These are phyloP conservation scores for Heteromormyrus szaboi DNA, from an alignment of 2,797 vertebrate species.

Conservation along the genomic window DNA sequence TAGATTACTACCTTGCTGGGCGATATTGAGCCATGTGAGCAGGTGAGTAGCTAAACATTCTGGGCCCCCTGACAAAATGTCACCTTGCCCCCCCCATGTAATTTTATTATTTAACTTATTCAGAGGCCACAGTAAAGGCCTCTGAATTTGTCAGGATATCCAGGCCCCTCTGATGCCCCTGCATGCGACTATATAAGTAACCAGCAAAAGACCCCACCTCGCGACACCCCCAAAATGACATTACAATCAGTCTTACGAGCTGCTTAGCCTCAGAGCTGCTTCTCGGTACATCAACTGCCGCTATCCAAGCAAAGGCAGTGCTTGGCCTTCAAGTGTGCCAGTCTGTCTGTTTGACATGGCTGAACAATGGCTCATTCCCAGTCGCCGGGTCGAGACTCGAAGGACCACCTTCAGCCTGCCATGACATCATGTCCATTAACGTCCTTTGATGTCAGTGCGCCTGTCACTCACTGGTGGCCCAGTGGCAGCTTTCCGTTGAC, in stretches of 20 bases:
- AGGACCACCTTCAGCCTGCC: constrained; percentile 2
- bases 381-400: constrained; percentile 9
- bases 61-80: not conserved
- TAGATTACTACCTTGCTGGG: not conserved
- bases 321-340: constrained; percentile 14
- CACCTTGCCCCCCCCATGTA: not conserved
- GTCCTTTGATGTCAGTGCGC: constrained; percentile 37
- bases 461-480: constrained; percentile 36
- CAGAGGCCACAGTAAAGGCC: not conserved
- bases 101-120: no score
- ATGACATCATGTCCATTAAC: not conserved
- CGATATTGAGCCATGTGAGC: not conserved
- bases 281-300: no score
- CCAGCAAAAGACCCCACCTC: not conserved
- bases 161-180: not conserved
- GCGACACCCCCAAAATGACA: not conserved
- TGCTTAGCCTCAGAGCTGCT: not conserved
- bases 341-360: constrained; percentile 15
- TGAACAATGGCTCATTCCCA: constrained; percentile 13
- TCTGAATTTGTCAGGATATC: not conserved
- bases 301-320: constrained; percentile 11
- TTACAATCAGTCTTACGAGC: not conserved
- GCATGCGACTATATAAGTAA: not conserved
- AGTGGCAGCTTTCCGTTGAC: constrained; percentile 10
- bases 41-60: not conserved